A percentile compares a stretch with the other conserved stretches of the same genome.
phyloP scores from a whole-genome alignment of 2,888 invertebrate species.

The Hipparchia semele region DNA sequence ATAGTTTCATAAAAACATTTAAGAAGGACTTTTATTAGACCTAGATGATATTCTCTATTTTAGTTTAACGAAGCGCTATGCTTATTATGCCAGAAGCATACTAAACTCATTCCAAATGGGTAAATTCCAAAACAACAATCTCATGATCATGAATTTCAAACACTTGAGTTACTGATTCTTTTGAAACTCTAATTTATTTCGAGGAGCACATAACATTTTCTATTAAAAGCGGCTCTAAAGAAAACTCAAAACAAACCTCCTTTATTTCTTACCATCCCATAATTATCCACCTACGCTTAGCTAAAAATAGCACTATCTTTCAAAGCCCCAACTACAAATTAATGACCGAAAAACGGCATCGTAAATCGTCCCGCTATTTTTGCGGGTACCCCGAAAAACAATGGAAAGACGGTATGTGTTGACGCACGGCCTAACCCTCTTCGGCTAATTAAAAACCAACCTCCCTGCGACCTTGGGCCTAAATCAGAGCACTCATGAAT shows the following conservation, averaged over 20 bases:
- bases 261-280: background rate
- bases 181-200: background rate
- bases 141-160: too few species aligned
- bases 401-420: conserved; percentile 51
- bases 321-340: conserved; percentile 18
- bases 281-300: conserved; percentile 3
- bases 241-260: background rate
- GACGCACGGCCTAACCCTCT: conserved; percentile 49
- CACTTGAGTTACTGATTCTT: too few species aligned
- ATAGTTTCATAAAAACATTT: too few species aligned
- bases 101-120: too few species aligned
- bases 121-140: too few species aligned
- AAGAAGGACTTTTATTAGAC: too few species aligned
- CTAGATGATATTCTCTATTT: too few species aligned
- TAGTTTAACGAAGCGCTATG: too few species aligned
- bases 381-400: conserved; percentile 43
- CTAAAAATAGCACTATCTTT: conserved; percentile 13
- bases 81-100: too few species aligned
- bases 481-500: conserved; percentile 41
- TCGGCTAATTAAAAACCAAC: conserved; percentile 67
- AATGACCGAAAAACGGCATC: conserved; percentile 25
- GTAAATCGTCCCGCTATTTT: conserved; percentile 28
- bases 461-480: conserved; percentile 38
- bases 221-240: background rate
- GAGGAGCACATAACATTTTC: background rate